Base-by-base conservation (phyloP, 2,888 invertebrate genomes). In the Deroplatys truncata region DNA sequence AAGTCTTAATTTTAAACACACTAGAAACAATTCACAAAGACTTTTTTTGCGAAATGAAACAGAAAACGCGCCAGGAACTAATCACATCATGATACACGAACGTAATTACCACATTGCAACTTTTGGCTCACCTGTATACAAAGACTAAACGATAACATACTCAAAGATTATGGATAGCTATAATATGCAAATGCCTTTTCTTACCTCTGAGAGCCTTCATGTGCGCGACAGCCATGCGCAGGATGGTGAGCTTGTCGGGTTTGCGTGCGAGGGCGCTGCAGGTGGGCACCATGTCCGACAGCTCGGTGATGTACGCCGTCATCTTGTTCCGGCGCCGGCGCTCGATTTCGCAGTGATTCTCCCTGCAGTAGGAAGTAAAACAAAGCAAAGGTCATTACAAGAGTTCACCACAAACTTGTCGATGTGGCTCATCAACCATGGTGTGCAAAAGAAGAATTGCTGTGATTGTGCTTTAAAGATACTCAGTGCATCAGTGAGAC, bases 251-350 rank as follows among this genome's bases (percentile, higher is more conserved):
- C 94, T 99, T 99, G 95, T 99, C 99, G 88, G 99, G 99, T 94
- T 99, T 99, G 92, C 99, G 96, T 89, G 99, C 99, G 92, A 99
- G 95, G 86, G 99, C 98, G 93, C 98, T 98, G 95, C 99, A 99
- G 92, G 99, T 99, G 92, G 99, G 99, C 93, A 99, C 99, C 99
- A 99, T 99, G 94, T 99, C 99, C 92, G 99, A 99, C 92, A 99
- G 95, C 95, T 99, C 99, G 93, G 99, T 99, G 94, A 99, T 99
- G 95, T 99, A 99, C 92, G 99, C 98, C 92, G 99, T 99, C 99
- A 99, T 99, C 97, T 99, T 99, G 96, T 99, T 99, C 92, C 99
- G 96, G 92, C 99, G 96, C 92, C 99, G 96, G 92, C 99, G 96
- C 94, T 99, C 99, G 93, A 99, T 99, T 94, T 99, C 99, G 94